Conservation (phyloP, 2,888 invertebrate species). For the Drosophila nigritarsus region DNA sequence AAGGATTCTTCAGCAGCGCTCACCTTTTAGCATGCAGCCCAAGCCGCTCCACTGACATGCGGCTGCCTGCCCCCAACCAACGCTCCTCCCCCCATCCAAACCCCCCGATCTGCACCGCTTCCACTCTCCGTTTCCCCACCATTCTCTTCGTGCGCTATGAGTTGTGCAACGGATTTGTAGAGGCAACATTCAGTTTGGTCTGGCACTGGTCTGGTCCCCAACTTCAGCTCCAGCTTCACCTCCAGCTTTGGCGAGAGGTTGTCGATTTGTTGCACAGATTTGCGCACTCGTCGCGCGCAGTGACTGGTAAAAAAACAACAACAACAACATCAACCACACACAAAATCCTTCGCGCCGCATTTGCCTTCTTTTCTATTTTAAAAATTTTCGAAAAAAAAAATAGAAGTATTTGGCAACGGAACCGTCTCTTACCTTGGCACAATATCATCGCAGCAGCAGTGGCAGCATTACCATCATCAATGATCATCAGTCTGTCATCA, state of each 20-base stretch:
- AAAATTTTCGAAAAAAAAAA: constrained; percentile 46
- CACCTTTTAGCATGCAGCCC: constrained; percentile 47
- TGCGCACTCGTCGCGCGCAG: constrained; percentile 67
- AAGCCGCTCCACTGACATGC: constrained; percentile 44
- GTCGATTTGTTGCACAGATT: constrained; percentile 70
- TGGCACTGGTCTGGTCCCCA: constrained; percentile 25
- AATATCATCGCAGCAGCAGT: constrained; percentile 61
- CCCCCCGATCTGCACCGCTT: background rate
- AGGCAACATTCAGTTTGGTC: constrained; percentile 30
- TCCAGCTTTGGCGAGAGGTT: constrained; percentile 54
- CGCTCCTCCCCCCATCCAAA: background rate
- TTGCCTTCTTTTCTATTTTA: constrained; percentile 61
- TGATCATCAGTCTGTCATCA: constrained; percentile 35
- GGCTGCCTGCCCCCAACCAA: constrained; percentile 25
- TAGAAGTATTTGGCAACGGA: constrained; percentile 65
- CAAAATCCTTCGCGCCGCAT: constrained; percentile 58
- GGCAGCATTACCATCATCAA: constrained; percentile 23
- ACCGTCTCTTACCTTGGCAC: constrained; percentile 77
- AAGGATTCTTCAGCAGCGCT: constrained; percentile 77
- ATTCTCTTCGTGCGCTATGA: constrained; percentile 58
- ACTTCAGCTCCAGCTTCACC: constrained; percentile 13
- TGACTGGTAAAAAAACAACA: constrained; percentile 68
- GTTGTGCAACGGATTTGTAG: constrained; percentile 65
- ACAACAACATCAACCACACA: constrained; percentile 4
- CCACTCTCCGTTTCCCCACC: background rate